A percentile compares a stretch with the other conserved stretches of the same genome.
Evolutionary conservation across 2,113 vertebrate genomes (phyloP).

Genomic region (Corvus moneduloides): DNA sequence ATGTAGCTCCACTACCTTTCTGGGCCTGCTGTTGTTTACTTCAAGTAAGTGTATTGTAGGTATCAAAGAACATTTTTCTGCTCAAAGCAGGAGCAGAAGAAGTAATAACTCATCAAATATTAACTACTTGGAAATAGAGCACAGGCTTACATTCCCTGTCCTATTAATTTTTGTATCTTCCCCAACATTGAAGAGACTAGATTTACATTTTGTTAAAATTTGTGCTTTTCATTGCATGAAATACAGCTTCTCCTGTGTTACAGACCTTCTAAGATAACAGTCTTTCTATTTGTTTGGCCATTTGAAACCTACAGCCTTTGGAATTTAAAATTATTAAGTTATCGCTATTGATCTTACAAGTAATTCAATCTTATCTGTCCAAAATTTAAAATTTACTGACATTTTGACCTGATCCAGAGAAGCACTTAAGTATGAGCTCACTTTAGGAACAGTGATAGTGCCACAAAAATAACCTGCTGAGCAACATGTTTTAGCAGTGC

Average conservation of each 20-base stretch:
- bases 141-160: background rate
- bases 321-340: background rate
- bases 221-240: background rate
- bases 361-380: background rate
- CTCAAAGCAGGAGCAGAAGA: background rate
- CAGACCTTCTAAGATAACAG: background rate
- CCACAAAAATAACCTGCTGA: constrained; percentile 36
- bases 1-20: background rate
- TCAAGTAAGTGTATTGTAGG: background rate
- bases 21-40: background rate
- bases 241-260: background rate
- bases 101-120: background rate
- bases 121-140: background rate
- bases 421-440: background rate
- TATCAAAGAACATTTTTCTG: background rate
- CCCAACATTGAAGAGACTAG: background rate
- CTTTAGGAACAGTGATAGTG: background rate
- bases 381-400: background rate
- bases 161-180: background rate
- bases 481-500: background rate
- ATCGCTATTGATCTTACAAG: background rate
- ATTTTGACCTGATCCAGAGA: background rate
- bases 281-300: background rate
- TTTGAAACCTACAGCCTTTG: background rate
- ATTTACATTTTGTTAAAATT: background rate